Percentiles rank a stretch among this genome's conserved stretches.
Conservation (phyloP, 92 coral and sea anemone genomes). For the Bergia sp. region DNA sequence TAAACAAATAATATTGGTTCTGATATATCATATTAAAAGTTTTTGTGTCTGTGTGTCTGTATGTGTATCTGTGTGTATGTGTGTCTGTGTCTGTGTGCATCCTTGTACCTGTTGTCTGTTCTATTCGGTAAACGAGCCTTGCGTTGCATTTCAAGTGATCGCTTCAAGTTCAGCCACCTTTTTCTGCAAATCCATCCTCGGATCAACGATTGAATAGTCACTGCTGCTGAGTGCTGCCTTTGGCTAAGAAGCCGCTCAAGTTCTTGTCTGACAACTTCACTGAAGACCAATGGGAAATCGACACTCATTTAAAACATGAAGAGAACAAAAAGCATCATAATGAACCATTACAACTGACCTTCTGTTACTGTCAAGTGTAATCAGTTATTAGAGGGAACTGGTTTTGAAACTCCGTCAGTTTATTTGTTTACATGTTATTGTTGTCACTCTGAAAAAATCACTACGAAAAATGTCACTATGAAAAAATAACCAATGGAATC, state of each 20-base stretch:
- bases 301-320: not conserved
- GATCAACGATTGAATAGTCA: constrained; percentile 63
- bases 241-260: constrained; percentile 53
- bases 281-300: constrained; percentile 10
- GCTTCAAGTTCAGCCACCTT: constrained; percentile 74
- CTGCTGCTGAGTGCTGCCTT: constrained; percentile 47
- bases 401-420: not conserved
- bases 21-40: too few relatives aligned
- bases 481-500: too few relatives aligned
- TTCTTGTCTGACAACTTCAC: constrained; percentile 77
- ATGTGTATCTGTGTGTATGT: too few relatives aligned
- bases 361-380: not conserved
- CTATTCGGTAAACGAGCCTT: constrained; percentile 66
- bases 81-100: too few relatives aligned
- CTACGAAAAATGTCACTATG: too few relatives aligned
- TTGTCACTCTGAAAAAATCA: not conserved
- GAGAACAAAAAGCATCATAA: not conserved
- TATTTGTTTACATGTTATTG: not conserved
- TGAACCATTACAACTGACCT: not conserved
- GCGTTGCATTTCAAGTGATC: constrained; percentile 77
- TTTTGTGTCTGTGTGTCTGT: too few relatives aligned
- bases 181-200: constrained; percentile 77
- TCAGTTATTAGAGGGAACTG: not conserved
- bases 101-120: constrained; percentile 64
- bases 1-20: too few relatives aligned